Evolutionary conservation across 2,113 vertebrate species (phyloP).

Genomic region (Haemorhous mexicanus): DNA sequence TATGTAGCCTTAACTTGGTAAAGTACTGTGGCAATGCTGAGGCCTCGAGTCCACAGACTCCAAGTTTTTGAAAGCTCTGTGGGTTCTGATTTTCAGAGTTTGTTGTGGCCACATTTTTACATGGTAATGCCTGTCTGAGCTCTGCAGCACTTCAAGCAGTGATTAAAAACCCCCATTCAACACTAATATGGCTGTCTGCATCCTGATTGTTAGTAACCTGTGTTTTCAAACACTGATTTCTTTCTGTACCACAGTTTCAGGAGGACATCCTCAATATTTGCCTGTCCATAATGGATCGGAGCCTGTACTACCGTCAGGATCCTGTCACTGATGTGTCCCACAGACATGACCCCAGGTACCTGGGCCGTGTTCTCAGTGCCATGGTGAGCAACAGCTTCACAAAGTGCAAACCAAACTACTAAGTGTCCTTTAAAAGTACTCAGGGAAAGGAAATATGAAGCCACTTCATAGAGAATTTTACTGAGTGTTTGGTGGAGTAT

Average conservation of each 20-base stretch:
- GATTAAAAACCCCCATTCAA: neutral
- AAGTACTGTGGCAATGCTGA: neutral
- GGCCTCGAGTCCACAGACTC: neutral
- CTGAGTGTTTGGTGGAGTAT: neutral
- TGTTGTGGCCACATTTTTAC: neutral
- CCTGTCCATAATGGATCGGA: slow-evolving; percentile 72
- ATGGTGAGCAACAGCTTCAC: slow-evolving; percentile 68
- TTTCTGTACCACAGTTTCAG: slow-evolving; percentile 69
- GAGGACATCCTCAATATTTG: slow-evolving; percentile 68
- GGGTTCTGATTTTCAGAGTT: neutral
- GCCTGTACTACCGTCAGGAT: slow-evolving; percentile 69
- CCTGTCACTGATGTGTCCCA: slow-evolving; percentile 62
- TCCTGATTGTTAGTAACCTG: neutral
- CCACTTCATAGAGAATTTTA: neutral
- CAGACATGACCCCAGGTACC: slow-evolving; percentile 71
- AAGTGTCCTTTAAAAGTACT: neutral
- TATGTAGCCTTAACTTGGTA: neutral
- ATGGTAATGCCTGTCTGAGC: neutral
- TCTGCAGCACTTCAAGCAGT: neutral
- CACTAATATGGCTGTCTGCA: neutral
- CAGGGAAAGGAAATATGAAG: neutral
- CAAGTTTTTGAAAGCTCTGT: neutral
- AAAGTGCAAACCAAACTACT: neutral
- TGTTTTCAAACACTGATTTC: neutral
- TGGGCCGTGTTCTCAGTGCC: slow-evolving; percentile 76